phyloP scores from a whole-genome alignment of 2,113 vertebrate species.

The Psephotus haematonotus region DNA sequence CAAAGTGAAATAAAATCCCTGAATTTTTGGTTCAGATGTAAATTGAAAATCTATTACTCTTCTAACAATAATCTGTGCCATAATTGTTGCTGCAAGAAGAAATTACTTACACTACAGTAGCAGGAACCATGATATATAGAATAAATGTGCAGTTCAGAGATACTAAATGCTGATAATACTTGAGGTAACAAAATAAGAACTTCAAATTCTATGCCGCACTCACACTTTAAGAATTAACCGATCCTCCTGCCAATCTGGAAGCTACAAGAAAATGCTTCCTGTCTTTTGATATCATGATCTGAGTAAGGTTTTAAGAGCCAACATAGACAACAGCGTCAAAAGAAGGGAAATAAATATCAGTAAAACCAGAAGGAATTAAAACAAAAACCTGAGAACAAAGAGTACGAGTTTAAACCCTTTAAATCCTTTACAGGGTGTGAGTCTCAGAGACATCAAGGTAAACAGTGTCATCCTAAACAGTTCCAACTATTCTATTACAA shows the following conservation, averaged over 20 bases:
- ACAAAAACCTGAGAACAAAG: slow-evolving; percentile 52
- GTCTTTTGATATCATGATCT: slow-evolving; percentile 65
- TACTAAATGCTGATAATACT: neutral
- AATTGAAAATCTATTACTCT: neutral
- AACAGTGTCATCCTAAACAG: neutral
- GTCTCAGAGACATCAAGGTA: neutral
- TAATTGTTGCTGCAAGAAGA: neutral
- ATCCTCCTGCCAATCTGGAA: slow-evolving; percentile 25
- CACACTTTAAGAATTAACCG: neutral
- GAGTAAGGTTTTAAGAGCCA: slow-evolving; percentile 50
- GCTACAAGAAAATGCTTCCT: slow-evolving; percentile 40
- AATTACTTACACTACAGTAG: neutral
- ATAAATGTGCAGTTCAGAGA: neutral
- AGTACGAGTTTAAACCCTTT: neutral
- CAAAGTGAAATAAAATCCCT: neutral
- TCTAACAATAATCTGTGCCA: neutral
- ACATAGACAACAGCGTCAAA: slow-evolving; percentile 36
- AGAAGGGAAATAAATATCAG: slow-evolving; percentile 48
- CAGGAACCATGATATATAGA: neutral
- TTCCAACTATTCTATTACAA: neutral
- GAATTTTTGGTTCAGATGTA: neutral
- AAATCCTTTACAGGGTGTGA: slow-evolving; percentile 1
- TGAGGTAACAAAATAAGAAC: neutral
- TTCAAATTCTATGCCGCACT: neutral
- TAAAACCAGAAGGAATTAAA: slow-evolving; percentile 53